Conservation (phyloP, 2,888 invertebrate species). For the Calameuta pallipes region DNA sequence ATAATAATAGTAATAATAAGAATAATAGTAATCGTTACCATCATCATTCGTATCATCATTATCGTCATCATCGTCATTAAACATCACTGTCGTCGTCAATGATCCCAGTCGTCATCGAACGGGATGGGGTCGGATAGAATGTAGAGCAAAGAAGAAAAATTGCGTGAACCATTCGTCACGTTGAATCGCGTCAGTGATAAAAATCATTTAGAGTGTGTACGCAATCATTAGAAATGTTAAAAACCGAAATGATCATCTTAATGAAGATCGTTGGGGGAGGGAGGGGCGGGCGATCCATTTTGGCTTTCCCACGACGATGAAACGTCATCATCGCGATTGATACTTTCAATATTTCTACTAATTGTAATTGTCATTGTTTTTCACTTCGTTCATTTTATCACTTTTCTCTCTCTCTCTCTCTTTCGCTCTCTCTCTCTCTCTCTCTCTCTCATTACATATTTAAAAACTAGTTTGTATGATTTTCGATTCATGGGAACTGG, state of each 20-base stretch:
- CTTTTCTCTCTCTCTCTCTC: neutral
- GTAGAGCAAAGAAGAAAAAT: conserved; percentile 26
- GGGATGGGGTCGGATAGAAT: conserved; percentile 34
- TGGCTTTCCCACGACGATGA: conserved; percentile 18
- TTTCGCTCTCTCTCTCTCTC: neutral
- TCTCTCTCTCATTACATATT: conserved; percentile 17
- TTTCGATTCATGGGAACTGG: conserved; percentile 21
- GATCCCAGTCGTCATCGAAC: conserved; percentile 28
- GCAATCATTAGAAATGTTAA: neutral
- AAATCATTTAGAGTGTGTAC: neutral
- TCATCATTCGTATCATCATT: conserved; percentile 26
- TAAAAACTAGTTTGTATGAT: conserved; percentile 29
- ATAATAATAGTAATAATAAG: conserved; percentile 33
- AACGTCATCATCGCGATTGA: conserved; percentile 21
- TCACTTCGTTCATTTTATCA: neutral
- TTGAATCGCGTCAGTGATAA: neutral
- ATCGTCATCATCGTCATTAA: conserved; percentile 33
- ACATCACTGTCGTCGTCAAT: conserved; percentile 34
- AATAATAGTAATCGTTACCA: conserved; percentile 35
- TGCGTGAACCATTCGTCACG: neutral
- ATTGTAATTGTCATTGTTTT: conserved; percentile 23
- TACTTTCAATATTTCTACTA: conserved; percentile 32
- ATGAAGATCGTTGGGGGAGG: neutral
- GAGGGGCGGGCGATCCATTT: conserved; percentile 5
- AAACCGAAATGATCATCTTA: neutral